Percentiles rank a stretch among this genome's conserved stretches.
phyloP scores from a whole-genome alignment of 2,113 vertebrate genomes.

The Phyllopteryx taeniolatus region DNA sequence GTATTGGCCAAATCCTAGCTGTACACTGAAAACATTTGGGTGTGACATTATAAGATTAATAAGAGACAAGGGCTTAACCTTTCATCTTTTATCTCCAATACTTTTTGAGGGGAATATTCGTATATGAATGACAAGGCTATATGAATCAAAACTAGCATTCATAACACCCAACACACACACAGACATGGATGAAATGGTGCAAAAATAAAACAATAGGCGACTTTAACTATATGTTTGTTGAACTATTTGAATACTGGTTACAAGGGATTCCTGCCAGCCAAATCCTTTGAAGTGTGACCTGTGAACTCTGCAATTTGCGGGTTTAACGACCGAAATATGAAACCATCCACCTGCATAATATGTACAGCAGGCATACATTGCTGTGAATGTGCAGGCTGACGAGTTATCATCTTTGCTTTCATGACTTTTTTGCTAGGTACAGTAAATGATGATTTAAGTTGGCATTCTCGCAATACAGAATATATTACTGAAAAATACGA shows the following conservation, averaged over 20 bases:
- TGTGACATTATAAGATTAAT: too few relatives aligned
- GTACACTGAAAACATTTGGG: too few relatives aligned
- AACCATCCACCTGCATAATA: conserved; percentile 68
- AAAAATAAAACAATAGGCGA: conserved; percentile 26
- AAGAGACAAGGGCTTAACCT: too few relatives aligned
- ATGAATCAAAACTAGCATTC: conserved; percentile 25
- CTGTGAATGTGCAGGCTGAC: background rate
- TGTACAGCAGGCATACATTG: conserved; percentile 60
- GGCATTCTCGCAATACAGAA: background rate
- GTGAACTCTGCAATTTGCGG: conserved; percentile 66
- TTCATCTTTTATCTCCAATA: too few relatives aligned
- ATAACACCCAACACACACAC: conserved; percentile 14
- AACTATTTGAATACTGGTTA: conserved; percentile 40
- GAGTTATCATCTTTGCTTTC: conserved; percentile 24
- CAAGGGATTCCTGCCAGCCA: conserved; percentile 69
- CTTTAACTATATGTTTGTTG: too few relatives aligned
- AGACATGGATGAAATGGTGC: conserved; percentile 52
- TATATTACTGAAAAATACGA: background rate
- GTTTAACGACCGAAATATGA: conserved; percentile 76
- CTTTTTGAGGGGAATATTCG: too few relatives aligned
- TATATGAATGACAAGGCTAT: conserved; percentile 25
- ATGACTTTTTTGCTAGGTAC: conserved; percentile 9
- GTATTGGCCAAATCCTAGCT: too few relatives aligned
- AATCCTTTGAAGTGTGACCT: conserved; percentile 75
- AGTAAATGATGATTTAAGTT: conserved; percentile 16